Conservation (phyloP, 2,797 vertebrate genomes). For the Sciurus carolinensis region DNA sequence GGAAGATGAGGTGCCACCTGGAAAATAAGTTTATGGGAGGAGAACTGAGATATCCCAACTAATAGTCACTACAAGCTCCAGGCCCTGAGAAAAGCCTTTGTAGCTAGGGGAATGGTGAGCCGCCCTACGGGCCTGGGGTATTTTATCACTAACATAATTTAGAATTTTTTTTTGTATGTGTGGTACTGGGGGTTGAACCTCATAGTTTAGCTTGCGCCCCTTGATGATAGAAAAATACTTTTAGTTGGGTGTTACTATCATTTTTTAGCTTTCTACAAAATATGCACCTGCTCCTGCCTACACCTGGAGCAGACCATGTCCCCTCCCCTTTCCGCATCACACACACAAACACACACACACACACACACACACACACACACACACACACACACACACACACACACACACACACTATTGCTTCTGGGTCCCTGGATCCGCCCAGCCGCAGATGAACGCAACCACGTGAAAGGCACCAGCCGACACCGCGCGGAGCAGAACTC, state of each 20-base stretch:
- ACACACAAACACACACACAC: no score
- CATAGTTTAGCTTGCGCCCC: no score
- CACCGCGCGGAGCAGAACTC: background rate
- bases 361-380: no score
- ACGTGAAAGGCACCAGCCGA: background rate
- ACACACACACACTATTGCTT: background rate
- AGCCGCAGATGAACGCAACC: background rate
- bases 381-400: no score
- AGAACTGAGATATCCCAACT: background rate
- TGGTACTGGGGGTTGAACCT: no score
- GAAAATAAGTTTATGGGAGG: background rate
- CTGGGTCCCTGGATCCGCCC: background rate
- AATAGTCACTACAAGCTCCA: background rate
- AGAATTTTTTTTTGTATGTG: background rate
- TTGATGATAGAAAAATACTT: background rate
- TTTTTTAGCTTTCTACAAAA: conserved; percentile 30
- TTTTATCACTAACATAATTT: background rate
- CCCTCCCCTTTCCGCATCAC: fast-evolving
- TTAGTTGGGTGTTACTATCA: background rate
- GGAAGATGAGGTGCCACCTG: background rate
- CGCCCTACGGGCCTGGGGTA: background rate
- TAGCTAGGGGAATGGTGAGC: background rate
- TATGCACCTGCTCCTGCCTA: background rate
- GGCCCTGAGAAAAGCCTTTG: background rate
- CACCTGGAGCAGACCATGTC: background rate